Evolutionary conservation across 2,797 vertebrate genomes (phyloP), one percentile per base, ranked within the genome.

Genomic region (Melanotaenia boesemani): DNA sequence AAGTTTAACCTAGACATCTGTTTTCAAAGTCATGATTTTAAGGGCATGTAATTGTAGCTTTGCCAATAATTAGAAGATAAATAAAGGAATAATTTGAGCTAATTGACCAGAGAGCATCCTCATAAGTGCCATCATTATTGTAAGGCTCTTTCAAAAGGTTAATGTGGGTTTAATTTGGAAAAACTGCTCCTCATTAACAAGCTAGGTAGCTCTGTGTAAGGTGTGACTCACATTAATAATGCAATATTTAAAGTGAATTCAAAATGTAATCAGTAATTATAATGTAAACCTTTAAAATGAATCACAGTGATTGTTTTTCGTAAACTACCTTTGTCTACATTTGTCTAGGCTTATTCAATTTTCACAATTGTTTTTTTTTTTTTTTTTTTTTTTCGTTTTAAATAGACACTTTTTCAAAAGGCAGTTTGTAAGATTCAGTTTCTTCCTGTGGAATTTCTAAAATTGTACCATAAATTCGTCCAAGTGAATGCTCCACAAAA

Each of bases 91-190:
- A 26, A 50, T 83, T 54, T 62, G 39, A 36, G 63, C 16, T 66
- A 36, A 70, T 63, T 75, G 54, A 72, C 36, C 64, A 77, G 34
- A 67, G 66, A 79, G 24, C 9, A 26, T 37, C 9, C 28, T 55
- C 62, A 54, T 12, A 41, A 75, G 62, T 37, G 44, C 67, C 65
- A 77, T 74, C 30, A 69, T 73, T 58, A 54, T 70, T 82, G 80
- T 64, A 63, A 76, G 28, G 26, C 15, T 79, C 13, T 71, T 79
- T 46, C 20, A 61, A 80, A 83, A 84, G 77, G 80, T 79, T 76
- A 86, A 82, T 74, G 56, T n/a, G 63, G 56, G 13, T 65, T 77
- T 70, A 52, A 83, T 70, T 74, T 70, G 30, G 13, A 55, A 26
- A 66, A 82, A 76, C 7, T 60, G 63, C 67, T 68, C 67, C 74